These are phyloP conservation scores for Mormyrus iriodes DNA, from an alignment of 2,113 vertebrate species.

Conservation along the genomic window DNA sequence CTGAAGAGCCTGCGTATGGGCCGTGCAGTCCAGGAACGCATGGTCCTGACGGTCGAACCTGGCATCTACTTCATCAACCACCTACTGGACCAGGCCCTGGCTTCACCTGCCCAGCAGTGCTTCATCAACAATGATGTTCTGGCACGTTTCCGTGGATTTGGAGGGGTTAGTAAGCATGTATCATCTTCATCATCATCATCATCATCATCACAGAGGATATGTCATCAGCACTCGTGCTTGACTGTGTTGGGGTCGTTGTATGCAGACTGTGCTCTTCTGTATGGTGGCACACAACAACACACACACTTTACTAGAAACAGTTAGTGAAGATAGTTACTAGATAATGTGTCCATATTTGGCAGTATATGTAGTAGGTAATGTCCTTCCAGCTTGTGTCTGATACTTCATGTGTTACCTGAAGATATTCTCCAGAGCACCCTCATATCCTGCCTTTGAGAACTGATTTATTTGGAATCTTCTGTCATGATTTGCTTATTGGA, in stretches of 20 bases:
- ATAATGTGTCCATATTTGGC: not conserved
- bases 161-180: conserved; percentile 72
- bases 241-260: not conserved
- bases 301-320: not conserved
- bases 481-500: not conserved
- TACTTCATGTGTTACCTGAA: not conserved
- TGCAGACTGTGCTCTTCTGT: not conserved
- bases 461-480: not conserved
- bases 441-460: not conserved
- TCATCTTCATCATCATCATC: not conserved
- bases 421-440: not conserved
- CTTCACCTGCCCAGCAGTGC: conserved; percentile 61
- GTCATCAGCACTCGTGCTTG: not conserved
- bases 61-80: conserved; percentile 94
- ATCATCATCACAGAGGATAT: not conserved
- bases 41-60: conserved; percentile 92
- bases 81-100: conserved; percentile 80
- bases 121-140: conserved; percentile 78
- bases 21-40: conserved; percentile 70
- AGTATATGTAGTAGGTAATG: not conserved
- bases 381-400: not conserved
- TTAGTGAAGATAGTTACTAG: not conserved
- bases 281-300: not conserved
- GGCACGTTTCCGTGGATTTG: conserved; percentile 73
- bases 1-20: conserved; percentile 80